phyloP scores from a whole-genome alignment of 2,797 vertebrate genomes.

The Pterois miles region DNA sequence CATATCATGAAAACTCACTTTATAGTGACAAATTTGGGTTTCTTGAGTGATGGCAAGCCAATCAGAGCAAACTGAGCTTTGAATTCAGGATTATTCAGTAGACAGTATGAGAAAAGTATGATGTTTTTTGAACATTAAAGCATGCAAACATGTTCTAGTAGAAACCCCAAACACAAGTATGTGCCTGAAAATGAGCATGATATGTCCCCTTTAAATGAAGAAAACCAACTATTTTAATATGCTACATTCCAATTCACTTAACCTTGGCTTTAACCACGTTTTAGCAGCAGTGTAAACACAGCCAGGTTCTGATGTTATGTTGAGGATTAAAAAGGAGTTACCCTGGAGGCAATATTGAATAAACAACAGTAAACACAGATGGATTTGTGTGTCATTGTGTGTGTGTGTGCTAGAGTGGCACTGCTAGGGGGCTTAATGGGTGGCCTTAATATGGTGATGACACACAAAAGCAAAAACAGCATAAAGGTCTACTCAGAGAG shows the following conservation, averaged over 20 bases:
- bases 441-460: conserved; percentile 77
- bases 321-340: conserved; percentile 40
- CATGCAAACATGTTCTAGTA: too few relatives aligned
- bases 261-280: background rate
- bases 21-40: too few relatives aligned
- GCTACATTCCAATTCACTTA: background rate
- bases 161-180: too few relatives aligned
- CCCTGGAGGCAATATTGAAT: conserved; percentile 30
- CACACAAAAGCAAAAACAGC: conserved; percentile 60
- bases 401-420: conserved; percentile 4
- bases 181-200: too few relatives aligned
- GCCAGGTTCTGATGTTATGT: background rate
- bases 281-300: conserved; percentile 7
- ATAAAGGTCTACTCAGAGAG: conserved; percentile 34
- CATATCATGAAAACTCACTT: too few relatives aligned
- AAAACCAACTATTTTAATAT: background rate
- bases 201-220: background rate
- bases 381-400: conserved; percentile 31
- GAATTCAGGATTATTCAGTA: too few relatives aligned
- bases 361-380: conserved; percentile 22
- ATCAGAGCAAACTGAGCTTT: too few relatives aligned
- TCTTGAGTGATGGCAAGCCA: too few relatives aligned
- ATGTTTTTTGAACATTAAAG: too few relatives aligned
- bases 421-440: conserved; percentile 66
- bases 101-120: too few relatives aligned